Percentiles rank a stretch among this genome's conserved stretches.
Evolutionary conservation across 1,140 invertebrate species (phyloP).

Genomic region (Heliconius melpomene): DNA sequence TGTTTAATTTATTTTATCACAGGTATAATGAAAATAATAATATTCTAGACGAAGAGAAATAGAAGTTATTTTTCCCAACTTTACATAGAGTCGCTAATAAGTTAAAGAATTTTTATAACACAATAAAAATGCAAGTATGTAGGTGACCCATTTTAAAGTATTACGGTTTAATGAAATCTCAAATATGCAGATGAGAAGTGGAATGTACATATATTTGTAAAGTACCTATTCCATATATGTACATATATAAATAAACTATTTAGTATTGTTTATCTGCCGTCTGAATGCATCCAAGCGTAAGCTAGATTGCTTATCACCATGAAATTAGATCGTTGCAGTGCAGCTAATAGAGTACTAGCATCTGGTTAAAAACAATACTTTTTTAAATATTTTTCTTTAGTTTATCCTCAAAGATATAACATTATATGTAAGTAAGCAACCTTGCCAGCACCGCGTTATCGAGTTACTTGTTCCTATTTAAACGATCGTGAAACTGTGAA

Average conservation of each 20-base stretch:
- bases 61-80: background rate
- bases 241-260: background rate
- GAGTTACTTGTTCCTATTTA: conserved; percentile 59
- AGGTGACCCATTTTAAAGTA: conserved; percentile 26
- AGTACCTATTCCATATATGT: background rate
- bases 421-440: conserved; percentile 36
- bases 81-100: background rate
- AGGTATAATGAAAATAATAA: background rate
- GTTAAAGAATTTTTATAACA: background rate
- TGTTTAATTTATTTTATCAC: background rate
- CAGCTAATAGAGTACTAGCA: background rate
- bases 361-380: background rate
- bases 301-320: conserved; percentile 60
- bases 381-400: background rate
- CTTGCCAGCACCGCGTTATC: conserved; percentile 52
- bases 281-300: conserved; percentile 68
- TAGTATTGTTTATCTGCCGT: conserved; percentile 8
- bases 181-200: conserved; percentile 5
- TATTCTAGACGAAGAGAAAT: background rate
- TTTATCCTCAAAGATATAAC: background rate
- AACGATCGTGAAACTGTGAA: conserved; percentile 59
- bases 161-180: conserved; percentile 9
- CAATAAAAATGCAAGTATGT: conserved; percentile 11
- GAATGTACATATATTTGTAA: background rate
- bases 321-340: conserved; percentile 53